phyloP scores from a whole-genome alignment of 2,797 vertebrate genomes.

The Megalops cyprinoides region DNA sequence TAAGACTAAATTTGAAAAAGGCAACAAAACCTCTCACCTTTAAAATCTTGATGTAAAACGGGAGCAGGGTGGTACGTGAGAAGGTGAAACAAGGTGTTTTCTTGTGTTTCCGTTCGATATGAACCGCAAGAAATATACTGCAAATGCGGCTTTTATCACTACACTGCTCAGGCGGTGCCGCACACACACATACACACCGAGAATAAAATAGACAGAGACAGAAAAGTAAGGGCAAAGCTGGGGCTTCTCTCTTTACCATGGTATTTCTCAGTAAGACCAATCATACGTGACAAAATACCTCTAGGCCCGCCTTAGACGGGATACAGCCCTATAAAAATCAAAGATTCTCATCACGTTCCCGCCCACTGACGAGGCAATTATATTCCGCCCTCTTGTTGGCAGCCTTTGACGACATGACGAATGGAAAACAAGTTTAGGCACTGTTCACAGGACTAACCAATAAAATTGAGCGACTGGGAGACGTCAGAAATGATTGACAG shows the following conservation, averaged over 20 bases:
- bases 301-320: constrained; percentile 34
- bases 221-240: constrained; percentile 64
- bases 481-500: constrained; percentile 34
- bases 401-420: constrained; percentile 50
- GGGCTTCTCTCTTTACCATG: constrained; percentile 56
- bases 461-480: constrained; percentile 30
- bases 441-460: constrained; percentile 51
- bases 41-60: constrained; percentile 59
- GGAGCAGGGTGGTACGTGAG: constrained; percentile 53
- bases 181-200: constrained; percentile 67
- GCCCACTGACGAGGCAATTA: constrained; percentile 59
- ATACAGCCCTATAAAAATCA: constrained; percentile 56
- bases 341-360: constrained; percentile 49
- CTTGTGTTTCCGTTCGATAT: constrained; percentile 51
- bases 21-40: constrained; percentile 72
- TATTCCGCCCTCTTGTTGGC: constrained; percentile 62
- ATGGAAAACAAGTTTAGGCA: constrained; percentile 32
- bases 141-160: constrained; percentile 82
- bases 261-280: constrained; percentile 66
- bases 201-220: constrained; percentile 68
- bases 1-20: constrained; percentile 63
- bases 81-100: constrained; percentile 55
- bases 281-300: constrained; percentile 25
- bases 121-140: constrained; percentile 65
- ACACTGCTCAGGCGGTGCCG: constrained; percentile 70